Conservation (phyloP, 2,113 vertebrate genomes). For the Chionis minor region DNA sequence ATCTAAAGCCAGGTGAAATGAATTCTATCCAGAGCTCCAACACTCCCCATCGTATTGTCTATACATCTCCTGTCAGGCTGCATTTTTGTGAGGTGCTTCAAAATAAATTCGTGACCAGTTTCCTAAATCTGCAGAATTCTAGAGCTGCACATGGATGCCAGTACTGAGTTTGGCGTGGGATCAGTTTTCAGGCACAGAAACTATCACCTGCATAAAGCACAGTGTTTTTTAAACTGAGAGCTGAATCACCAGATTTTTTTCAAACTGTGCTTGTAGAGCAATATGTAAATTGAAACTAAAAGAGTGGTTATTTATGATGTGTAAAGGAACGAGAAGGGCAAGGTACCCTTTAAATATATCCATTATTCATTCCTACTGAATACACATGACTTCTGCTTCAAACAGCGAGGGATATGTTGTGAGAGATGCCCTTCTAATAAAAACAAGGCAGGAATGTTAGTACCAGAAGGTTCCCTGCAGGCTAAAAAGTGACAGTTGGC, state of each 20-base stretch:
- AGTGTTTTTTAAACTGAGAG: neutral
- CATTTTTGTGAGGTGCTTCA: neutral
- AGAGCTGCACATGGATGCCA: neutral
- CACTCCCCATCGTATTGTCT: neutral
- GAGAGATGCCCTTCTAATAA: slow-evolving; percentile 66
- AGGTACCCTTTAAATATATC: slow-evolving; percentile 64
- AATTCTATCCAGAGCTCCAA: neutral
- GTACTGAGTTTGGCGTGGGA: neutral
- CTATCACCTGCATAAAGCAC: neutral
- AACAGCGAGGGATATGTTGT: slow-evolving; percentile 50
- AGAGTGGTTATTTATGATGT: slow-evolving; percentile 40
- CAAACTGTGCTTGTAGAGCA: neutral
- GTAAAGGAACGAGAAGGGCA: slow-evolving; percentile 49
- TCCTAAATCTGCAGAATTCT: neutral
- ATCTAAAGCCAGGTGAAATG: neutral
- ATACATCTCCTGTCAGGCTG: neutral
- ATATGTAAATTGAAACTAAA: slow-evolving; percentile 26
- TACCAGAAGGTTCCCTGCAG: slow-evolving; percentile 71
- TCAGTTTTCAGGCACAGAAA: neutral
- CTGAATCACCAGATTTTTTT: slow-evolving; percentile 33
- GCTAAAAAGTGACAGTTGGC: slow-evolving; percentile 63
- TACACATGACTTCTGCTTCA: slow-evolving; percentile 59
- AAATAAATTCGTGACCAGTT: neutral
- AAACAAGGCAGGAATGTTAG: slow-evolving; percentile 63
- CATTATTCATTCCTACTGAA: slow-evolving; percentile 69